Base-by-base conservation (phyloP, 2,113 vertebrate species). In the Heterotis niloticus region DNA sequence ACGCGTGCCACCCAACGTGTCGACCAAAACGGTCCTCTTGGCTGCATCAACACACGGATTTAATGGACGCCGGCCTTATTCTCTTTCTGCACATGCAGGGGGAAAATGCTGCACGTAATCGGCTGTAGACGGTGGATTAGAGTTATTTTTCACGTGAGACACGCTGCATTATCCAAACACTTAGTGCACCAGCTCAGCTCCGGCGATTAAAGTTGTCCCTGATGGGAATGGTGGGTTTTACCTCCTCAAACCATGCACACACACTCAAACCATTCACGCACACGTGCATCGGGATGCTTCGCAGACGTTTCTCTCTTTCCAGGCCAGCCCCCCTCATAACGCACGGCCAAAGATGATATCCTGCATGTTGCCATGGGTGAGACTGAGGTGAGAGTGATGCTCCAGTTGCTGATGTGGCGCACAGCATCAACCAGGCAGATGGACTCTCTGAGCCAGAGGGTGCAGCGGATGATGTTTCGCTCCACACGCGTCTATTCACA, bases 51-150 rank as follows among this genome's bases (percentile, higher is more conserved):
- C 14, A 51, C 1, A n/a, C 1, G 14, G 13, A 11, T 9, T 64
- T n/a, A 57, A 28, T 54, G 1, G 5, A 13, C 29, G 70, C 34
- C 28, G 13, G 23, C 70, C 4, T 74, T 23, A 13, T 71, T 73
- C 51, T 73, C 24, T 29, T 34, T 68, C 16, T 54, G 17, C 57
- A 44, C 76, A 67, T 66, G 71, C 76, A 67, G 68, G 72, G 26
- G 68, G 78, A 52, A 73, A 85, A 81, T 69, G 64, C 81, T 78
- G 83, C 82, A 80, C 75, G 78, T 85, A 84, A 84, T 87, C 82
- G 88, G 88, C 88, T 83, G 77, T 78, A 73, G 86, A 87, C 87
- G 87, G 78, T 7, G 75, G 84, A 88, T 87, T 84, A 87, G 65
- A 79, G 83, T 66, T 80, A 84, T 84, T 77, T 64, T 66, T 64